These are phyloP conservation scores for Hippotragus niger DNA, from an alignment of 2,113 vertebrate genomes.

Conservation along the genomic window DNA sequence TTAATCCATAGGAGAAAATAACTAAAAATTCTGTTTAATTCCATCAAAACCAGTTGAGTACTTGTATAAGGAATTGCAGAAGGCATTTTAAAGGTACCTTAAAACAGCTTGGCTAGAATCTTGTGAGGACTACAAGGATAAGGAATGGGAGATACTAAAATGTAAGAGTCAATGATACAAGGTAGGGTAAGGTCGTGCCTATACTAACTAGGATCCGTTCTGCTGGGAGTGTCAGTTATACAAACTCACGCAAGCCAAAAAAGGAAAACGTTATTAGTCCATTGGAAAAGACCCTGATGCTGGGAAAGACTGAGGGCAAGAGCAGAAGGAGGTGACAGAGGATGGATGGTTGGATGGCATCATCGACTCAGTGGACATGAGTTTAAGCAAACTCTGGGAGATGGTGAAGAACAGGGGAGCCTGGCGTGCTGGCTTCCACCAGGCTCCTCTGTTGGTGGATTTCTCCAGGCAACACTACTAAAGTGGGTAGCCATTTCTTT, in stretches of 20 bases:
- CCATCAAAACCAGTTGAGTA: neutral
- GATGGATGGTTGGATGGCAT: neutral
- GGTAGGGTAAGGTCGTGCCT: neutral
- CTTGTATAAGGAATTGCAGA: neutral
- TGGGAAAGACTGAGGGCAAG: neutral
- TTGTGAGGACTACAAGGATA: neutral
- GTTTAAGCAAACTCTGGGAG: neutral
- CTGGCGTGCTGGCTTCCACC: neutral
- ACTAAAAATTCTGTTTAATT: neutral
- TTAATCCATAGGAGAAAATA: neutral
- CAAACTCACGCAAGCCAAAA: neutral
- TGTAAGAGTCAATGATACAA: neutral
- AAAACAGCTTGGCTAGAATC: neutral
- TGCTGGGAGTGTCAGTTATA: neutral
- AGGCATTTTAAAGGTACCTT: neutral
- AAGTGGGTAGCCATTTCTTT: neutral
- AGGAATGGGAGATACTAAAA: neutral
- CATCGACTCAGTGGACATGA: neutral
- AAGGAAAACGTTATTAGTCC: neutral
- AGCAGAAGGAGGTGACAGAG: neutral
- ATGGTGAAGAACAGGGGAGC: neutral
- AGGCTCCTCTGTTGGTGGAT: neutral
- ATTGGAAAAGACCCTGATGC: neutral
- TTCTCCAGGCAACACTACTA: neutral
- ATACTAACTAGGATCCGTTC: neutral